Evolutionary conservation across 2,888 invertebrate species (phyloP), one percentile per base, ranked within the genome.

Genomic region (Drosophila eohydei): DNA sequence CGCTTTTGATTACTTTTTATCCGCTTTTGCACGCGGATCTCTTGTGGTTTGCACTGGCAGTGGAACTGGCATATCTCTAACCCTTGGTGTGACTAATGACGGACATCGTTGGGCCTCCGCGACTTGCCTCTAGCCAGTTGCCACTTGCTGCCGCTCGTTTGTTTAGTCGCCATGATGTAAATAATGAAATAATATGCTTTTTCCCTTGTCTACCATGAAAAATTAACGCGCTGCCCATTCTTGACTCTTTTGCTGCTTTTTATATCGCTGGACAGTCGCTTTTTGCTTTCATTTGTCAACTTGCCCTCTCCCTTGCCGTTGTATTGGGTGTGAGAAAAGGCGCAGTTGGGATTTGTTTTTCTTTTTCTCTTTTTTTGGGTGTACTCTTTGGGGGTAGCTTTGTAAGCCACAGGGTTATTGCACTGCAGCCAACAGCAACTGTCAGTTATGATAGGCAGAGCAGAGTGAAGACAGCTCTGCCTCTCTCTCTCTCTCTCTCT

Each of bases 1-100:
- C 80, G 77, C 89, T 83, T 89, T 89, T 90, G 81, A 82, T 88
- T 88, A 90, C 87, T 82, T 87, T 90, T 88, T 87, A 90, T 82
- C 84, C 86, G 80, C 82, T 86, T 50, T 88, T 73, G 84, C 70
- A 67, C 77, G 86, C 74, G 88, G 71, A 82, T 84, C 82, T 65
- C 66, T 73, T 74, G 65, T 57, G 60, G 50, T 36, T 59, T 63
- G 44, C 48, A 62, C 55, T 66, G 71, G 57, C 67, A 6, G 1
- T 21, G 21, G 43, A 26, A 46, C 59, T 48, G 62, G 66, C 48
- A 69, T 77, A 63, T 72, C 85, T 80, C 85, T 83, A 78, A 63
- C 76, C 67, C 67, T 66, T 68, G 87, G 73, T 88, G 89, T 87
- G 86, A 89, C 86, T 87, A 87, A 87, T 87, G 86, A 89, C 68